Conservation (phyloP, 53 echinoderm and acorn worm genomes). For the Apostichopus leukothele region DNA sequence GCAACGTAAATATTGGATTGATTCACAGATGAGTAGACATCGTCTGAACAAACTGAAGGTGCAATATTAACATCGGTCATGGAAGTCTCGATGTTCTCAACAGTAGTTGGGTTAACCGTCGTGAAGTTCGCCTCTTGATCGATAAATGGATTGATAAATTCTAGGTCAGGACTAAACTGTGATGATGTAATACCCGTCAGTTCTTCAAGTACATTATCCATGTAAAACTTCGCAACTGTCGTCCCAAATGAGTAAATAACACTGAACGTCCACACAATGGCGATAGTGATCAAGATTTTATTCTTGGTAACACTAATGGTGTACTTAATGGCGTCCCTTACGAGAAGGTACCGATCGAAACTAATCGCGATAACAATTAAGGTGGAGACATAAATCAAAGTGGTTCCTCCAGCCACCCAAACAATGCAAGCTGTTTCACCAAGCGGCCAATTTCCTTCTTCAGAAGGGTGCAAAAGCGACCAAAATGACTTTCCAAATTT, state of each 20-base stretch:
- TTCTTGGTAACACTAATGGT: conserved; percentile 2
- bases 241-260: not conserved
- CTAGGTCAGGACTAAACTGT: too few species aligned
- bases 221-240: not conserved
- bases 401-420: not conserved
- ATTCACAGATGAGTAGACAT: not conserved
- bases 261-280: not conserved
- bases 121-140: conserved; percentile 14
- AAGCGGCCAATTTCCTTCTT: not conserved
- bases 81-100: not conserved
- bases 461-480: not conserved
- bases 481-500: conserved; percentile 20
- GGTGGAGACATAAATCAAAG: not conserved
- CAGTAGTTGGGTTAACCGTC: conserved; percentile 7
- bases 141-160: not conserved
- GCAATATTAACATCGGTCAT: not conserved
- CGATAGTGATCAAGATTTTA: not conserved
- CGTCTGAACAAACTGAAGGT: conserved; percentile 1
- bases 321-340: conserved; percentile 30
- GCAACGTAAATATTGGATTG: not conserved
- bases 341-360: conserved; percentile 28
- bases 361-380: not conserved
- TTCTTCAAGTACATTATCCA: too few species aligned
- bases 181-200: too few species aligned
- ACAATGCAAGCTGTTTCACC: not conserved